These are phyloP conservation scores for Ataeniobius toweri DNA, from an alignment of 2,797 vertebrate species.

Conservation along the genomic window DNA sequence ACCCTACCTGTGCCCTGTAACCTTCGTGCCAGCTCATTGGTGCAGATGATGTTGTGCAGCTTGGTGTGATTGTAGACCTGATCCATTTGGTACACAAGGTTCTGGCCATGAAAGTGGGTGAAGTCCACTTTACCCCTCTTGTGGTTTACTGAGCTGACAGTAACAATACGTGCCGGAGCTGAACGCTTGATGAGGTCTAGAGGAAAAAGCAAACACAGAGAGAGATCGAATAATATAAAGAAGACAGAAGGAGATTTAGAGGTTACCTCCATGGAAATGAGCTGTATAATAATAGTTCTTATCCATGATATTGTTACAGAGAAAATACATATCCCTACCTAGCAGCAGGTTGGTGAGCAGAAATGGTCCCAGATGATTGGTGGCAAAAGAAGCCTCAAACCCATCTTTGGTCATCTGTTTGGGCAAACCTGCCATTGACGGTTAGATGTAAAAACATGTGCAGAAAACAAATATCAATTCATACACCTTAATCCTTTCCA, in stretches of 20 bases:
- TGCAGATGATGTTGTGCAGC: conserved; percentile 87
- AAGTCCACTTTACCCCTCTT: conserved; percentile 72
- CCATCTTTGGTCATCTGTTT: conserved; percentile 79
- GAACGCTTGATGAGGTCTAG: conserved; percentile 84
- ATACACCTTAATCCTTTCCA: neutral
- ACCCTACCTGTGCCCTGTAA: conserved; percentile 83
- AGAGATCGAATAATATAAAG: neutral
- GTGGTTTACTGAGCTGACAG: conserved; percentile 82
- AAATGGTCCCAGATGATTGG: conserved; percentile 88
- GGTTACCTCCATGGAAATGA: neutral
- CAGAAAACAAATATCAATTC: neutral
- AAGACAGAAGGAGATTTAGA: neutral
- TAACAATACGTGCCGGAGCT: conserved; percentile 82
- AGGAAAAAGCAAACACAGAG: neutral
- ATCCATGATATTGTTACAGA: neutral
- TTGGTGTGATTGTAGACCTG: conserved; percentile 83
- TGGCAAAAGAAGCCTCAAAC: conserved; percentile 82
- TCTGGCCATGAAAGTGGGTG: conserved; percentile 78
- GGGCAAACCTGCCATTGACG: conserved; percentile 77
- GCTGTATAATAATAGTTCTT: neutral
- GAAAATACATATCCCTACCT: conserved; percentile 66
- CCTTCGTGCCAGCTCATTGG: conserved; percentile 80
- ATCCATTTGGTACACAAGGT: conserved; percentile 45
- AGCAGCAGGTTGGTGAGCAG: conserved; percentile 88
- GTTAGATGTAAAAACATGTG: neutral